Evolutionary conservation across 2,113 vertebrate species (phyloP).

Genomic region (Forbesichthys papilliferus): DNA sequence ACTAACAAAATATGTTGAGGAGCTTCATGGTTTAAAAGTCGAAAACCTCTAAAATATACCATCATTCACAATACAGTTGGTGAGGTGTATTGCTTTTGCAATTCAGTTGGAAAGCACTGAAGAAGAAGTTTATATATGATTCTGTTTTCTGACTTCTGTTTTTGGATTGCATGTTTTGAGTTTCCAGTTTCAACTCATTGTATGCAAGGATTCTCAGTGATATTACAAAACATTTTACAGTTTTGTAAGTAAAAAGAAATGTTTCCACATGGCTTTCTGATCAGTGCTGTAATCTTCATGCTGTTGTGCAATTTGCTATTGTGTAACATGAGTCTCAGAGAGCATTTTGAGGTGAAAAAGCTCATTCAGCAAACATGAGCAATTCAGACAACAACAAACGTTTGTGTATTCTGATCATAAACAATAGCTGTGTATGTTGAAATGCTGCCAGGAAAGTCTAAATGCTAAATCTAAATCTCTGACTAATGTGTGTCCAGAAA

Average conservation of each 20-base stretch:
- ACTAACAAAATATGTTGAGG: no score
- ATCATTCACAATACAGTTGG: no score
- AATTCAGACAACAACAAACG: slow-evolving; percentile 17
- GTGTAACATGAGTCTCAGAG: slow-evolving; percentile 47
- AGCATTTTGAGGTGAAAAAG: slow-evolving; percentile 5
- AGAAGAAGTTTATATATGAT: no score
- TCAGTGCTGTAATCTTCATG: slow-evolving; percentile 38
- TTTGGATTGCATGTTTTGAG: no score
- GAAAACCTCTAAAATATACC: no score
- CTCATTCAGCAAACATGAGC: slow-evolving; percentile 10
- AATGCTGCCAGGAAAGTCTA: slow-evolving; percentile 57
- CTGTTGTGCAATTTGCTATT: slow-evolving; percentile 44
- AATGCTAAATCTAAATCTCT: slow-evolving; percentile 61
- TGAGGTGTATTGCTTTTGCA: no score
- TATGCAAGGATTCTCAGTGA: slow-evolving; percentile 6
- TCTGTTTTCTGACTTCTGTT: no score
- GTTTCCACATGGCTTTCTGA: slow-evolving; percentile 49
- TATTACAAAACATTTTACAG: slow-evolving; percentile 26
- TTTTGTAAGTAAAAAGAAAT: slow-evolving; percentile 14
- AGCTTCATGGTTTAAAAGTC: no score
- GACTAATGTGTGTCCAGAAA: slow-evolving; percentile 30
- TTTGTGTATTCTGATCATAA: slow-evolving; percentile 28
- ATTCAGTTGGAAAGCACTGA: no score
- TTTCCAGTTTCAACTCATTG: slow-evolving; percentile 25
- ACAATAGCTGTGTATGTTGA: slow-evolving; percentile 39